Evolutionary conservation across 2,888 invertebrate species (phyloP).

Genomic region (Tiphia femorata): DNA sequence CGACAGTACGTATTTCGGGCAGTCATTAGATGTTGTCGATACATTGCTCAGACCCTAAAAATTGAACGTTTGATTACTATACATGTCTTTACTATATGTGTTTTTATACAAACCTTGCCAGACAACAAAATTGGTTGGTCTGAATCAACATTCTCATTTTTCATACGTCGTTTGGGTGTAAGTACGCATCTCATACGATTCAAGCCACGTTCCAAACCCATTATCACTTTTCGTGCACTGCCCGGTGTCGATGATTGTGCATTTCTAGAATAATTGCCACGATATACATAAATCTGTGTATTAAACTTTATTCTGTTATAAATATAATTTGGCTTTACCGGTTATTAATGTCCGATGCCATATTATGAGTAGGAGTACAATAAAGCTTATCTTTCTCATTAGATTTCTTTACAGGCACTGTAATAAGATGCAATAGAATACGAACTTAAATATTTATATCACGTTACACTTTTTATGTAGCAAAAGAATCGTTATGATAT

Average conservation of each 20-base stretch:
- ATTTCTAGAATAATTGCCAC: too few relatives aligned
- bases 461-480: neutral
- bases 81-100: too few relatives aligned
- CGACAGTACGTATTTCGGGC: slow-evolving; percentile 76
- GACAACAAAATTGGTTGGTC: slow-evolving; percentile 69
- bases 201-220: slow-evolving; percentile 79
- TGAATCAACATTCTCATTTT: slow-evolving; percentile 58
- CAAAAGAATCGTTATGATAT: neutral
- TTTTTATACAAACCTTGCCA: slow-evolving; percentile 67
- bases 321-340: too few relatives aligned
- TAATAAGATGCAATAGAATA: too few relatives aligned
- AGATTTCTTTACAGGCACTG: slow-evolving; percentile 55
- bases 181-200: slow-evolving; percentile 78
- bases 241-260: slow-evolving; percentile 66
- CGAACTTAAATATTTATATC: slow-evolving; percentile 4
- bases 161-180: slow-evolving; percentile 73
- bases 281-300: too few relatives aligned
- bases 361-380: slow-evolving; percentile 45
- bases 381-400: slow-evolving; percentile 42
- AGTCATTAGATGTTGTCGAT: slow-evolving; percentile 77
- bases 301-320: too few relatives aligned
- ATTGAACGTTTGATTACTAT: slow-evolving; percentile 12
- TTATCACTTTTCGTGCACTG: slow-evolving; percentile 74
- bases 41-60: slow-evolving; percentile 78
- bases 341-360: too few relatives aligned